Evolutionary conservation across 2,113 vertebrate species (phyloP).

Genomic region (Brienomyrus longianalis): DNA sequence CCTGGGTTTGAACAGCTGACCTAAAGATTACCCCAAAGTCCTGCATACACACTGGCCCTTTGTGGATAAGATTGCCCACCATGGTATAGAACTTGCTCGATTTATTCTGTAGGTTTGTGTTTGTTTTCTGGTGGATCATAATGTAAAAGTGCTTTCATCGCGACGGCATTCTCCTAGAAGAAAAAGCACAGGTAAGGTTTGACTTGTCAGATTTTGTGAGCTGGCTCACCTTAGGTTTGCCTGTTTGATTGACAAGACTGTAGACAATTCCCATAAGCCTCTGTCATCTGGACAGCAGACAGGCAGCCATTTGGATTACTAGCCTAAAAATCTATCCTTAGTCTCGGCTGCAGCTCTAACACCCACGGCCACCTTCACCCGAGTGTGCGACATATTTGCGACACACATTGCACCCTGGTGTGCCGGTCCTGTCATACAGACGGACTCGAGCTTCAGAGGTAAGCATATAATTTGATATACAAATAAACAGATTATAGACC

Average conservation of each 20-base stretch:
- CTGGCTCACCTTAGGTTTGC: neutral
- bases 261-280: slow-evolving; percentile 18
- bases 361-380: neutral
- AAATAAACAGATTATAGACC: neutral
- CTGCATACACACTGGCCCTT: neutral
- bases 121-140: neutral
- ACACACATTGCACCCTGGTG: neutral
- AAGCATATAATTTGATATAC: neutral
- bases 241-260: slow-evolving; percentile 24
- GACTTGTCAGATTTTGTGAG: neutral
- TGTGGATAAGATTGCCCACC: neutral
- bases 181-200: neutral
- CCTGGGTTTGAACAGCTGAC: neutral
- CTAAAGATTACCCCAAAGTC: neutral
- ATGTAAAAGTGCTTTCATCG: neutral
- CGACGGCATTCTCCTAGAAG: neutral
- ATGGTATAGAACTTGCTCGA: neutral
- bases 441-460: neutral
- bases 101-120: neutral
- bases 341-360: neutral
- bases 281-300: slow-evolving; percentile 10
- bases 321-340: slow-evolving; percentile 12
- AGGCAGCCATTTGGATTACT: slow-evolving; percentile 18
- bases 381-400: neutral
- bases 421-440: neutral